Percentiles rank a stretch among this genome's conserved stretches.
Evolutionary conservation across 2,113 vertebrate species (phyloP).

Genomic region (Vanacampus margaritifer): DNA sequence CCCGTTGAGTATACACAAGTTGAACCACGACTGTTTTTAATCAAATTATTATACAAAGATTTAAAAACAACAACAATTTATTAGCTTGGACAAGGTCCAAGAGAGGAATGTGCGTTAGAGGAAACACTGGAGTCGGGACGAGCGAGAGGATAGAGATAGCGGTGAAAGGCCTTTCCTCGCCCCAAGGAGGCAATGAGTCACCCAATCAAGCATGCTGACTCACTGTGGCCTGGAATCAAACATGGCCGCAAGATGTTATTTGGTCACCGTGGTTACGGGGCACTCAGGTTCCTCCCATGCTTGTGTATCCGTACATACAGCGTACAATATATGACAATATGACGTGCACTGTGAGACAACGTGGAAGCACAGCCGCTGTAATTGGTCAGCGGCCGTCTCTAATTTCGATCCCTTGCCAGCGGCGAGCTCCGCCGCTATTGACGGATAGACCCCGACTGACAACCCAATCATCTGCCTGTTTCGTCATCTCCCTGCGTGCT

Average conservation of each 20-base stretch:
- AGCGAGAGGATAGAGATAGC: conserved; percentile 33
- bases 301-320: conserved; percentile 35
- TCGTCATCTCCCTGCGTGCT: conserved; percentile 41
- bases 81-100: neutral
- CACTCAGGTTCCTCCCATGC: conserved; percentile 12
- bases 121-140: neutral
- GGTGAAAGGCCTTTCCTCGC: conserved; percentile 53
- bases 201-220: conserved; percentile 51
- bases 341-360: conserved; percentile 3
- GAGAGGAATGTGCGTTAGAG: neutral
- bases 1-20: too few relatives aligned
- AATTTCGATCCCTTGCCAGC: conserved; percentile 49
- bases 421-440: conserved; percentile 42
- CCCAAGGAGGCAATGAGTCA: conserved; percentile 53
- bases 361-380: conserved; percentile 42
- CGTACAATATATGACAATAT: conserved; percentile 17
- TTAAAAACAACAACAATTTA: neutral
- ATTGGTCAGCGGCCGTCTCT: conserved; percentile 43
- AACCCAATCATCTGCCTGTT: conserved; percentile 29
- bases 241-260: conserved; percentile 25
- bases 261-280: conserved; percentile 54
- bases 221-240: conserved; percentile 48
- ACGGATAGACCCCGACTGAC: conserved; percentile 55
- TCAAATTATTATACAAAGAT: too few relatives aligned
- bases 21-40: too few relatives aligned